Evolutionary conservation across 2,113 vertebrate genomes (phyloP), one percentile per base, ranked within the genome.

Genomic region (Aspiorhynchus laticeps): DNA sequence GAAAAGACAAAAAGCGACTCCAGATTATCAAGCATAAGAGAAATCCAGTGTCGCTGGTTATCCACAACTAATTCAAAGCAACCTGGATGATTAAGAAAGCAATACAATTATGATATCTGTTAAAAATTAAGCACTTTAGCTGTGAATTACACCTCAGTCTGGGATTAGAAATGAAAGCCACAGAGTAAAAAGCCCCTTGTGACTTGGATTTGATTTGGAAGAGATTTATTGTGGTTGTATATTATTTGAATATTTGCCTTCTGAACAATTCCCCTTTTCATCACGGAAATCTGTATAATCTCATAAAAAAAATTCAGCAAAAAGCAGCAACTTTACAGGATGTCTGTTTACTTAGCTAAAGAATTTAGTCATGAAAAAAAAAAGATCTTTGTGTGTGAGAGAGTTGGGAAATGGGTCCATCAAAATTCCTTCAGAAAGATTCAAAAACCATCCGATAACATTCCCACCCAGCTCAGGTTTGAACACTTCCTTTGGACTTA

Each of bases 191-290:
- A 71, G 2, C 51, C 9, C 38, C 88, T 84, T 84, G 85, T 88
- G 88, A 87, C 38, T 88, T 53, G 59, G 85, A 81, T 89, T 80
- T 65, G 74, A 82, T 77, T 78, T 59, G 61, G 7, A 53, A 48
- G 26, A 21, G 78, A 65, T 26, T 80, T 65, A 75, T 67, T 80
- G 26, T 73, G 43, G 56, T 51, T 61, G 65, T 31, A 36, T 33
- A 81, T 41, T 85, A 65, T 87, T 85, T 63, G 59, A 31, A 56
- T 46, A 87, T 87, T 85, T 48, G 7, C 24, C 5, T 56, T 43
- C 53, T 59, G 38, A 75, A 31, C 78, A 48, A 15, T 33, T 26
- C 24, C 26, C 14, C 75, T 76, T 83, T 78, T 51, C 21, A 88
- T 15, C 19, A 69, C 7, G 15, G 19, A 69, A 24, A 78, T 75